phyloP scores from a whole-genome alignment of 2,797 vertebrate species.

The Propithecus perrieri region DNA sequence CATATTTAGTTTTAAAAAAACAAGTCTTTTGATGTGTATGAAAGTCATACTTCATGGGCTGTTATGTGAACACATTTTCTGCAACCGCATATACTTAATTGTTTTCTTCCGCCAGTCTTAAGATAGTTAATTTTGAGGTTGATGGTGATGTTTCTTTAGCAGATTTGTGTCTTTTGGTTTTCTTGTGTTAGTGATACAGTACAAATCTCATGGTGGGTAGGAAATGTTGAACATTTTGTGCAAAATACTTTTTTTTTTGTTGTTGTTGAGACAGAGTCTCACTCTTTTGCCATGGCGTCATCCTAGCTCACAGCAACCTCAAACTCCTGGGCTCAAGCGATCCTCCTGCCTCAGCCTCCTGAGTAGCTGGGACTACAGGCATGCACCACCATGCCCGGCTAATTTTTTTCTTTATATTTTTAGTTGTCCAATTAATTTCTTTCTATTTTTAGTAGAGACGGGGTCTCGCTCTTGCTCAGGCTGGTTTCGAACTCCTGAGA shows the following conservation, averaged over 20 bases:
- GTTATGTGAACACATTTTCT: background rate
- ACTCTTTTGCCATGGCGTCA: too few relatives aligned
- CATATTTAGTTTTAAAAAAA: background rate
- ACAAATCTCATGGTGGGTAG: background rate
- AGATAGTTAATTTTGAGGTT: background rate
- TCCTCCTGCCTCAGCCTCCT: too few relatives aligned
- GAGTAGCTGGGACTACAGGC: too few relatives aligned
- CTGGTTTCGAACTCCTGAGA: too few relatives aligned
- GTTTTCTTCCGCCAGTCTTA: background rate
- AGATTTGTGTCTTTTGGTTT: background rate
- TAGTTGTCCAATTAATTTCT: too few relatives aligned
- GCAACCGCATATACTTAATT: background rate
- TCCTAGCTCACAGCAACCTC: too few relatives aligned
- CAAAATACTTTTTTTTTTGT: background rate
- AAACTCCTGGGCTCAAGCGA: too few relatives aligned
- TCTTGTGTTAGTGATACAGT: background rate
- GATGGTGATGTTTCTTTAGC: background rate
- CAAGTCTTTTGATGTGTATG: background rate
- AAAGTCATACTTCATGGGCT: background rate
- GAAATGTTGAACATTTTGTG: background rate
- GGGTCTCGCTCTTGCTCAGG: too few relatives aligned
- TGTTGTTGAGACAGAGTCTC: too few relatives aligned
- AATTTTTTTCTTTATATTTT: too few relatives aligned
- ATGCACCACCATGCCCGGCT: too few relatives aligned
- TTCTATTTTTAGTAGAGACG: too few relatives aligned